These are phyloP conservation scores for Brachionus asplanchnoidis DNA, from an alignment of 1,140 invertebrate genomes.

Conservation along the genomic window DNA sequence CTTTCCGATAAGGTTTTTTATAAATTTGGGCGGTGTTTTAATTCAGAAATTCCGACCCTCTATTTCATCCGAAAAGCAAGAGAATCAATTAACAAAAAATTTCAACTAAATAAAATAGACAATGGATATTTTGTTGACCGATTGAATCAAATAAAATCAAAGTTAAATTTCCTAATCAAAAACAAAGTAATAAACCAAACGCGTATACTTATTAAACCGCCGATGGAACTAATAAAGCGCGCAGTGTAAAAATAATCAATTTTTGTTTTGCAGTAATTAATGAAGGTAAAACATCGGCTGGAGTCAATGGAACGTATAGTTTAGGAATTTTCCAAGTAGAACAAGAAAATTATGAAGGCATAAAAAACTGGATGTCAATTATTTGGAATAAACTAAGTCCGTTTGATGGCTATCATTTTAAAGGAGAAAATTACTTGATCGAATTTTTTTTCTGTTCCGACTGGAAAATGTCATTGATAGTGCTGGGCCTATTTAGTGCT, in stretches of 20 bases:
- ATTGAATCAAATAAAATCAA: not conserved
- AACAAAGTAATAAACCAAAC: not conserved
- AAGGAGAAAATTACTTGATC: not conserved
- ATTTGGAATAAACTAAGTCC: not conserved
- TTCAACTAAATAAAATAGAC: not conserved
- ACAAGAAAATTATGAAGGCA: not conserved
- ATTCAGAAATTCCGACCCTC: not conserved
- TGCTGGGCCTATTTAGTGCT: conserved; percentile 25
- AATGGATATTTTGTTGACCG: not conserved
- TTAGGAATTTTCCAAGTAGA: conserved; percentile 19
- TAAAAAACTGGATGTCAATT: not conserved
- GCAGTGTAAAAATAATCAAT: not conserved
- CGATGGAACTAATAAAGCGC: not conserved
- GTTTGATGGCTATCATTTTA: not conserved
- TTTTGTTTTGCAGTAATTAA: not conserved
- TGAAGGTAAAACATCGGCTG: not conserved
- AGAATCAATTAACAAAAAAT: not conserved
- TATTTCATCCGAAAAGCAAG: not conserved
- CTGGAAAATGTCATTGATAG: conserved; percentile 2
- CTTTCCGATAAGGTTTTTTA: not conserved
- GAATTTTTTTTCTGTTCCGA: conserved; percentile 14
- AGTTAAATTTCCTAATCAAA: not conserved
- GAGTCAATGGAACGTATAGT: not conserved
- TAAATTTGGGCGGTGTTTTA: not conserved
- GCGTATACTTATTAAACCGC: not conserved